Conservation (phyloP, 2,888 invertebrate species). For the Drosophila peninsularis region DNA sequence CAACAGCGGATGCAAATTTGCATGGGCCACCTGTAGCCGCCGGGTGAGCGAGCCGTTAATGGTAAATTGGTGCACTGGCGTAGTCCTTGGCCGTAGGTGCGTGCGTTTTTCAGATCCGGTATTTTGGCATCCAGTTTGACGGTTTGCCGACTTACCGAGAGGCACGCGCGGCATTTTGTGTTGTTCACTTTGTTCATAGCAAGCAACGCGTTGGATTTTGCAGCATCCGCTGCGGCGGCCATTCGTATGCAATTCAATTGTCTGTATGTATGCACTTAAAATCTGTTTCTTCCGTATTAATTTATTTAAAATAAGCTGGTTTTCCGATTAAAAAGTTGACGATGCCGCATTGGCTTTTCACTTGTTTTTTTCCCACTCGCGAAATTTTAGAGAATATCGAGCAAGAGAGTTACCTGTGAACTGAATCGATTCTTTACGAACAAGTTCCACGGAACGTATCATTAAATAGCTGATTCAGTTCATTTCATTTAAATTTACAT, state of each 20-base stretch:
- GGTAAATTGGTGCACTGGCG: slow-evolving; percentile 59
- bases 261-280: background rate
- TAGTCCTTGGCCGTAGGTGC: slow-evolving; percentile 67
- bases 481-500: background rate
- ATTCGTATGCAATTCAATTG: slow-evolving; percentile 18
- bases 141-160: slow-evolving; percentile 64
- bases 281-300: background rate
- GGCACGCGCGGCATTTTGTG: slow-evolving; percentile 75
- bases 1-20: slow-evolving; percentile 78
- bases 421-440: background rate
- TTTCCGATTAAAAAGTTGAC: slow-evolving; percentile 6
- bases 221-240: slow-evolving; percentile 59
- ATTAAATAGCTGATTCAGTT: background rate
- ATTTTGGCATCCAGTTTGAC: slow-evolving; percentile 57
- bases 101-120: slow-evolving; percentile 57
- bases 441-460: slow-evolving; percentile 3
- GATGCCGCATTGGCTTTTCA: slow-evolving; percentile 25
- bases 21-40: slow-evolving; percentile 67
- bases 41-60: slow-evolving; percentile 30
- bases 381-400: slow-evolving; percentile 26
- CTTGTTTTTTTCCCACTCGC: slow-evolving; percentile 28
- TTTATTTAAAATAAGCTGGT: slow-evolving; percentile 4
- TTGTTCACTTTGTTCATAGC: slow-evolving; percentile 62
- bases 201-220: slow-evolving; percentile 49
- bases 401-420: slow-evolving; percentile 10